phyloP scores from a whole-genome alignment of 2,113 vertebrate genomes.

The Eidolon helvum region DNA sequence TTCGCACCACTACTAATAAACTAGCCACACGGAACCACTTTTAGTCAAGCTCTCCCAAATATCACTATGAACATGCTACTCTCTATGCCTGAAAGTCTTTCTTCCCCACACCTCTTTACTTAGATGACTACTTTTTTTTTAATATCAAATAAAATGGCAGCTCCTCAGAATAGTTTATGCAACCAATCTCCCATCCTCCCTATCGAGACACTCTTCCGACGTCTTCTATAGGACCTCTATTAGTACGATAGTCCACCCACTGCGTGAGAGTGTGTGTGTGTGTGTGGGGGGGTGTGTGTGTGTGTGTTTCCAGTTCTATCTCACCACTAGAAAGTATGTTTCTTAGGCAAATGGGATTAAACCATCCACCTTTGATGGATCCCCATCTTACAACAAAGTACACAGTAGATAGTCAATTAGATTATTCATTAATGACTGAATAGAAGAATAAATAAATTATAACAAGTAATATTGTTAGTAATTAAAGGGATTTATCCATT shows the following conservation, averaged over 20 bases:
- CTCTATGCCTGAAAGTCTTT: neutral
- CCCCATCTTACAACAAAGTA: neutral
- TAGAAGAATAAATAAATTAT: neutral
- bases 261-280: neutral
- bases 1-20: neutral
- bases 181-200: accelerated
- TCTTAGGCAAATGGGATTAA: neutral
- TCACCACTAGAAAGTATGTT: neutral
- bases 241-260: neutral
- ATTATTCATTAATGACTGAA: neutral
- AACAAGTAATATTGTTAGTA: neutral
- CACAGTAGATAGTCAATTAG: neutral
- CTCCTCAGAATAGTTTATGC: neutral
- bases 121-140: neutral
- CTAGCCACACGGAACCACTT: neutral
- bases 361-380: neutral
- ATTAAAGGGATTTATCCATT: neutral
- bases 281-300: accelerated
- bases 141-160: neutral
- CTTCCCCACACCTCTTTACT: neutral
- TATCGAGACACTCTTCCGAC: neutral
- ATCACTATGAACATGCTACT: neutral
- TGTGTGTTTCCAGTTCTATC: neutral
- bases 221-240: neutral
- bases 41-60: neutral